These are phyloP conservation scores for Timandra comae DNA, from an alignment of 2,888 invertebrate species.

Conservation along the genomic window DNA sequence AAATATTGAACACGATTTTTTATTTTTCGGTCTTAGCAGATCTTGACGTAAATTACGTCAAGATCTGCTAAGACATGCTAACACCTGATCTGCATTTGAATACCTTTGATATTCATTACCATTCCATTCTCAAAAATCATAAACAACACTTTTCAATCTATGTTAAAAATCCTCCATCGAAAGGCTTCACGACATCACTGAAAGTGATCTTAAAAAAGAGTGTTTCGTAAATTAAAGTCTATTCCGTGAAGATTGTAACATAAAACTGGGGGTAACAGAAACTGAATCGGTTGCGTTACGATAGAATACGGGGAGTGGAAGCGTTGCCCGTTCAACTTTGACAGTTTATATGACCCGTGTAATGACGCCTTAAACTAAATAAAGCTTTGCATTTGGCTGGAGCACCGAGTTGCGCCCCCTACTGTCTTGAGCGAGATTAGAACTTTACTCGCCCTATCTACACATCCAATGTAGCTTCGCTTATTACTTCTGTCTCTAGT, in stretches of 20 bases:
- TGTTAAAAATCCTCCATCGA: conserved; percentile 11
- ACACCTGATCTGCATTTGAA: too few relatives aligned
- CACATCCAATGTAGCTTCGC: conserved; percentile 17
- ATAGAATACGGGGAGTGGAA: conserved; percentile 27
- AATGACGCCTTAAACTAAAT: conserved; percentile 73
- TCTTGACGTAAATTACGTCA: too few relatives aligned
- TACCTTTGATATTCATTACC: too few relatives aligned
- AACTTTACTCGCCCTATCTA: conserved; percentile 31
- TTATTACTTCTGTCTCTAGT: conserved; percentile 23
- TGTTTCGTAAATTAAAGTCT: conserved; percentile 9
- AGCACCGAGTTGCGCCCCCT: conserved; percentile 46
- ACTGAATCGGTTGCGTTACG: conserved; percentile 42
- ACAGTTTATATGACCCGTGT: conserved; percentile 76
- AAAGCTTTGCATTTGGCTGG: conserved; percentile 69
- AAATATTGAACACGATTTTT: too few relatives aligned
- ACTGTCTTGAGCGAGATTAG: conserved; percentile 59
- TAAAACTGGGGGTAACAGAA: conserved; percentile 44
- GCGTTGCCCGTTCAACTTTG: conserved; percentile 60
- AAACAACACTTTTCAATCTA: conserved; percentile 1
- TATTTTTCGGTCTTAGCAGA: too few relatives aligned
- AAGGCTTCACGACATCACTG: background rate
- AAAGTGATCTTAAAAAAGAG: conserved; percentile 4
- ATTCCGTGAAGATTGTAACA: conserved; percentile 34
- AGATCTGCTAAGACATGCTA: too few relatives aligned
- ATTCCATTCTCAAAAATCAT: too few relatives aligned